phyloP scores from a whole-genome alignment of 2,888 invertebrate genomes.

The Megaustenia siamemsis region DNA sequence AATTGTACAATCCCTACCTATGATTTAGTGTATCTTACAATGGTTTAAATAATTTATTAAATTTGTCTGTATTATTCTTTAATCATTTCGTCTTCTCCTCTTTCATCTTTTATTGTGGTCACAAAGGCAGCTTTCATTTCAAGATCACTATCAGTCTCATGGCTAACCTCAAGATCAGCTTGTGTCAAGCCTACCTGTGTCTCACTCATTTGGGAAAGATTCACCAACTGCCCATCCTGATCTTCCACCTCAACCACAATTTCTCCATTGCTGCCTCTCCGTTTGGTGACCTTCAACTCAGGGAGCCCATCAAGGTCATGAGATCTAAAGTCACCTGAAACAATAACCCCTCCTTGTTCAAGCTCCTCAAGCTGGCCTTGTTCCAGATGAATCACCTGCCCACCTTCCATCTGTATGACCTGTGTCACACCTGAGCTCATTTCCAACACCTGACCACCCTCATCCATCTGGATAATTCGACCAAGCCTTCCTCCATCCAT shows the following conservation, averaged over 20 bases:
- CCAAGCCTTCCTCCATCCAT: conserved; percentile 47
- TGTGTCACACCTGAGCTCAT: conserved; percentile 33
- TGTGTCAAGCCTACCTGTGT: neutral
- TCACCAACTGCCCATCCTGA: conserved; percentile 46
- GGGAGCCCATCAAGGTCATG: conserved; percentile 28
- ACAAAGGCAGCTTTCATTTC: neutral
- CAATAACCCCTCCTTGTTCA: conserved; percentile 16
- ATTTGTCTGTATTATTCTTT: too few relatives aligned
- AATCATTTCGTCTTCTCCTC: neutral
- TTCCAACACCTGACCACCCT: conserved; percentile 39
- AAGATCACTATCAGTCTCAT: neutral
- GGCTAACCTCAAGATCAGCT: neutral
- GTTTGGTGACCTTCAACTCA: conserved; percentile 45
- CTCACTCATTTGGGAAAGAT: conserved; percentile 17
- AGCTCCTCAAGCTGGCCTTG: conserved; percentile 42
- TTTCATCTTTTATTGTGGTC: neutral
- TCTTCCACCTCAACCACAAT: conserved; percentile 53
- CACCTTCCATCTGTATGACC: conserved; percentile 49
- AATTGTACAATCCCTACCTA: too few relatives aligned
- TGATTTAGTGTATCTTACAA: too few relatives aligned
- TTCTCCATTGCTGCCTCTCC: conserved; percentile 48
- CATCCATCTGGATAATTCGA: conserved; percentile 49
- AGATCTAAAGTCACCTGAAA: conserved; percentile 21
- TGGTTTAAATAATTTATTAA: too few relatives aligned
- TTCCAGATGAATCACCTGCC: conserved; percentile 50